Percentiles rank a stretch among this genome's conserved stretches.
Evolutionary conservation across 2,888 invertebrate species (phyloP).

Genomic region (Temnothorax unifasciatus): DNA sequence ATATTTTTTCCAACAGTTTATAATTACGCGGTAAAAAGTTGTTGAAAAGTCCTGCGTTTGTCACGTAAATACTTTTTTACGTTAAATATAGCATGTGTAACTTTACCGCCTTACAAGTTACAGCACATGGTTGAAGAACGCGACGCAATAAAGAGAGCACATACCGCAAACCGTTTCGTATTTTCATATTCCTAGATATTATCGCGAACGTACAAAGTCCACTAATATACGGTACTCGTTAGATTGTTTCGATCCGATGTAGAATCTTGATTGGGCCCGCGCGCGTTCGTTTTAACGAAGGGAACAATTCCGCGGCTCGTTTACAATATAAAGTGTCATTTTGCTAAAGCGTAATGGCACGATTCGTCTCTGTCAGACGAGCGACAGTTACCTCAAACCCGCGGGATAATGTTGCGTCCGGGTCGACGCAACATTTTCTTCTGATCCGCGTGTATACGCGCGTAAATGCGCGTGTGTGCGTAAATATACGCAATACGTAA

Average conservation of each 20-base stretch:
- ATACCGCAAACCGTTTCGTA: not conserved
- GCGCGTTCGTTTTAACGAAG: not conserved
- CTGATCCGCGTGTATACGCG: not conserved
- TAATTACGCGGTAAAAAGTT: slow-evolving; percentile 11
- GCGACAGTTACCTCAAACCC: slow-evolving; percentile 26
- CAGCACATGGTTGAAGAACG: not conserved
- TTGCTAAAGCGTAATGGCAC: slow-evolving; percentile 36
- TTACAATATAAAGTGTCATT: slow-evolving; percentile 49
- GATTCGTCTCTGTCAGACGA: slow-evolving; percentile 45
- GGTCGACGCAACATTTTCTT: slow-evolving; percentile 38
- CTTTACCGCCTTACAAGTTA: not conserved
- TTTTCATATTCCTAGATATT: not conserved
- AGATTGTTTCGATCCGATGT: not conserved
- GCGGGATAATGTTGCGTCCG: slow-evolving; percentile 37
- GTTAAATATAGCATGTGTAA: not conserved
- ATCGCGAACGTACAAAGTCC: not conserved
- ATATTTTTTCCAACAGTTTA: slow-evolving; percentile 7
- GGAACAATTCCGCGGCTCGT: slow-evolving; percentile 14
- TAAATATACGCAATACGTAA: not conserved
- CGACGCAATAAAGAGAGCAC: not conserved
- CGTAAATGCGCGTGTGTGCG: not conserved
- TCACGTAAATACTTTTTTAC: not conserved
- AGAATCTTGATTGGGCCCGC: not conserved
- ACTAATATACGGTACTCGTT: not conserved
- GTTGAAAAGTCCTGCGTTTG: not conserved